Base-by-base conservation (phyloP, 1,140 invertebrate genomes). In the Nixonia krombeini region DNA sequence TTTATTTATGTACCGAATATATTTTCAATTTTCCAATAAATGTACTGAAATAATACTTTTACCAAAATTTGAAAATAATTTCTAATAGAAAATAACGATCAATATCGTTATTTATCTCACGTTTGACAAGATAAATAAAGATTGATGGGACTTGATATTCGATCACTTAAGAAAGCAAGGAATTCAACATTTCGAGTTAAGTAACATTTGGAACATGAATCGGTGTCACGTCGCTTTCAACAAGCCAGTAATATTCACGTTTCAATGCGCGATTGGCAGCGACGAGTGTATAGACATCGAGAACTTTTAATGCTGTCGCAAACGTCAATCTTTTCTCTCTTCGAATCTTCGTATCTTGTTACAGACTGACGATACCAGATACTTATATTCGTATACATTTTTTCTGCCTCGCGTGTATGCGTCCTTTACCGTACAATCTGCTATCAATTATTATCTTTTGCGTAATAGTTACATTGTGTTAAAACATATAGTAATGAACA, bases 141-240 rank as follows among this genome's bases (percentile, higher is more conserved):
- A 23, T 51, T 29, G 21, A 8, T 37, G 46, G 25, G 49, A 56
- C 18, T 46, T 41, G 62, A 66, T 58, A 66, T 10, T 17, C 49
- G 45, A 44, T 66, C 33, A 6, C n/a, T 28, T 35, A 33, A 64
- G 40, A 57, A 65, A 47, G 33, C 44, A 37, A 42, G 44, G 44
- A 62, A 49, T 53, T 53, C 23, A 15, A 53, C 53, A 57, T 57
- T 40, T 38, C 53, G 55, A 53, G 47, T 58, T 49, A 33, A 25
- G 52, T 28, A 53, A 59, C 38, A 67, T 59, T 67, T 61, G 44
- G 46, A 56, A 67, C 63, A 67, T 9, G 64, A 68, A 67, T 57
- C 51, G 57, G 46, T 68, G 64, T 68, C 46, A 61, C 33, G 57
- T 57, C 40, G 52, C 52, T 44, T 57, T 68, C 47, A 16, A 16